Evolutionary conservation across 1,140 invertebrate genomes (phyloP).

Genomic region (Apolygus lucorum): DNA sequence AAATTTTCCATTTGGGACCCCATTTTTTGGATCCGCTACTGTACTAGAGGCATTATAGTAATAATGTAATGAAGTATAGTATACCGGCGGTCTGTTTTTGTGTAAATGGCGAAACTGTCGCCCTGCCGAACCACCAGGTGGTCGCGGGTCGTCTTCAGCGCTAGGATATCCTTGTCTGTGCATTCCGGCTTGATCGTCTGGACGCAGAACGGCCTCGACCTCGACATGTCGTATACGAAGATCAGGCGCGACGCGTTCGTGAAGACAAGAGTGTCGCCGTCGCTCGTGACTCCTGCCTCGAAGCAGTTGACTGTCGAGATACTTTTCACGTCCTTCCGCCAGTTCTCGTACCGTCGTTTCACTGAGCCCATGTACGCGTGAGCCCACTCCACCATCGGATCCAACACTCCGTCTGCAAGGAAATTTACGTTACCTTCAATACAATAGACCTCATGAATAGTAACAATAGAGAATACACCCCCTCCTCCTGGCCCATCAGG

Average conservation of each 20-base stretch:
- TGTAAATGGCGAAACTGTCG: slow-evolving; percentile 14
- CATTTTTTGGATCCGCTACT: too few species aligned
- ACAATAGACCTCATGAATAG: too few species aligned
- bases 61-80: too few species aligned
- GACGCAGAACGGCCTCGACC: slow-evolving; percentile 5
- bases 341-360: slow-evolving; percentile 10
- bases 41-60: too few species aligned
- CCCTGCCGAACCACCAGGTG: slow-evolving; percentile 9
- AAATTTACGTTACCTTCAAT: too few species aligned
- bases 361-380: slow-evolving; percentile 17
- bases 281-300: background rate
- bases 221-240: slow-evolving; percentile 15
- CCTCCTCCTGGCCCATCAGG: too few species aligned
- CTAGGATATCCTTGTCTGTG: background rate
- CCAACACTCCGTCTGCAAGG: slow-evolving; percentile 9
- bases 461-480: too few species aligned
- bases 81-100: background rate
- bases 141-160: background rate
- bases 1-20: too few species aligned
- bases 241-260: slow-evolving; percentile 6
- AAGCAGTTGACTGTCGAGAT: slow-evolving; percentile 9
- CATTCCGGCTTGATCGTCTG: slow-evolving; percentile 5
- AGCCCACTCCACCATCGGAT: slow-evolving; percentile 18
- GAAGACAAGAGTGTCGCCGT: slow-evolving; percentile 12
- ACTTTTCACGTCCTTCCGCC: background rate